Evolutionary conservation across 2,888 invertebrate genomes (phyloP), one percentile per base, ranked within the genome.

Genomic region (Sabellastarte sp.): DNA sequence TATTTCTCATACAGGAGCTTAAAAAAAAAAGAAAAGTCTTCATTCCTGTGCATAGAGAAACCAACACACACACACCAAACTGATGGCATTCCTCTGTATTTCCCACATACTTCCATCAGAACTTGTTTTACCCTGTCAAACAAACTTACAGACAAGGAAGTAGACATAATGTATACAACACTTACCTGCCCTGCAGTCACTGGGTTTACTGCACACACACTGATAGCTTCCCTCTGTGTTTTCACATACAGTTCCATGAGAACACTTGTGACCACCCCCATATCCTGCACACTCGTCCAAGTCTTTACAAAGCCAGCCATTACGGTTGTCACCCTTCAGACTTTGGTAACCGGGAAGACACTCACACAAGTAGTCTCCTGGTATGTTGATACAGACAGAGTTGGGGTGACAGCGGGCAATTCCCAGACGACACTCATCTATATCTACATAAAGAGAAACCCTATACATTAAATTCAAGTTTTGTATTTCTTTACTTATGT

Each of bases 311-410:
- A 79, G 76, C 52, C 74, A 71, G 51, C 80, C 82, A 61, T 79
- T 74, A 41, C 76, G 66, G 66, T 74, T 74, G 64, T 78, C 74
- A 53, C 65, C 72, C n/a, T 73, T 63, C 41, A 73, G 72, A 63
- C 84, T 81, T 60, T 82, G 87, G 85, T 90, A 93, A 2, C 93
- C 93, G 63, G 88, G 87, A 72, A 89, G 89, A 84, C 93, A 93
- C 75, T 74, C 73, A 66, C 80, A 80, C 55, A 72, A 70, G 67
- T 80, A 80, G 72, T 76, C 74, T 29, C 93, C 93, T 53, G 92
- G 92, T 61, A 80, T 91, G 85, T 93, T 93, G 84, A 92, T 89
- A 85, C 93, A 93, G 61, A 87, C 87, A 60, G 93, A 91, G 73
- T 90, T 89, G 72, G 88, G 87, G 73, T 90, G 89, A 85, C 93